Conservation (phyloP, 2,797 vertebrate species). For the Sciurus vulgaris region DNA sequence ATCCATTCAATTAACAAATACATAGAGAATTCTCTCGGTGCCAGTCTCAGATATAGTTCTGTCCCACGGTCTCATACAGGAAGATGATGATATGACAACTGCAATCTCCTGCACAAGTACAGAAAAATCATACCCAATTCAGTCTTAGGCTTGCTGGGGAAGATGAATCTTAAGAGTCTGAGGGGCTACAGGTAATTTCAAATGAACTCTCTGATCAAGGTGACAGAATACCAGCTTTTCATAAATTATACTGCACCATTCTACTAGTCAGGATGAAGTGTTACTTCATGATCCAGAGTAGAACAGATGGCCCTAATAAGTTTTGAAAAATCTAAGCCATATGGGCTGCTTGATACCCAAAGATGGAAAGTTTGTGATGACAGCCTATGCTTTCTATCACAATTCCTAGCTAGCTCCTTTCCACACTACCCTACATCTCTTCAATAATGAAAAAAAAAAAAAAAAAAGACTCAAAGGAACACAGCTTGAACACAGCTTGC, state of each 20-base stretch:
- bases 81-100: constrained; percentile 5
- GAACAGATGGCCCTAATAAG: not conserved
- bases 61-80: not conserved
- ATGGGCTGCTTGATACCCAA: not conserved
- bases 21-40: not conserved
- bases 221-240: constrained; percentile 43
- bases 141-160: constrained; percentile 16
- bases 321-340: constrained; percentile 58
- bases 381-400: not conserved
- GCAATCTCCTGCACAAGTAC: constrained; percentile 3
- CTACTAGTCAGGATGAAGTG: not conserved
- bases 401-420: constrained; percentile 19
- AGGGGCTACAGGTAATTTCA: constrained; percentile 4
- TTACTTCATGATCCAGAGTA: constrained; percentile 48
- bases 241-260: not conserved
- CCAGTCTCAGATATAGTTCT: not conserved
- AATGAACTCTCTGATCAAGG: constrained; percentile 42
- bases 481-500: not conserved
- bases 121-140: not conserved
- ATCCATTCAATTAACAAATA: constrained; percentile 38
- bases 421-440: not conserved
- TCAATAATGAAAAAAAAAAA: not conserved
- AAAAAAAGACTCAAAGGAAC: constrained; percentile 30
- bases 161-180: constrained; percentile 22
- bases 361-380: not conserved